A percentile compares a stretch with the other conserved stretches of the same genome.
Conservation (phyloP, 1,140 invertebrate genomes). For the Bombyx mori region ASM3026992v2 NC_085124.1:14861501-14862000, state of each 20-base stretch:
- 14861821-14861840: constrained; percentile 1
- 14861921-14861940: constrained; percentile 25
- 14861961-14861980: constrained; percentile 21
- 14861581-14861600: too few relatives aligned
- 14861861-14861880: constrained; percentile 3
- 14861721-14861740: constrained; percentile 15
- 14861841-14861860: not conserved
- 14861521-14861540: too few relatives aligned
- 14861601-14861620: too few relatives aligned
- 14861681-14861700: not conserved
- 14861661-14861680: constrained; percentile 20
- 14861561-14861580: too few relatives aligned
- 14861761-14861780: constrained; percentile 9
- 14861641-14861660: not conserved
- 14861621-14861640: too few relatives aligned
- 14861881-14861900: constrained; percentile 16
- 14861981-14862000: constrained; percentile 18
- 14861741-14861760: constrained; percentile 6
- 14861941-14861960: constrained; percentile 13
- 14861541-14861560: too few relatives aligned
- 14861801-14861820: constrained; percentile 28
- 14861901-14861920: constrained; percentile 22
- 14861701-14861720: constrained; percentile 20
- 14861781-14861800: constrained; percentile 15
- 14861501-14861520: too few relatives aligned